Percentiles rank a stretch among this genome's conserved stretches.
phyloP scores from a whole-genome alignment of 1,140 invertebrate species.

The Nephotettix cincticeps region DNA sequence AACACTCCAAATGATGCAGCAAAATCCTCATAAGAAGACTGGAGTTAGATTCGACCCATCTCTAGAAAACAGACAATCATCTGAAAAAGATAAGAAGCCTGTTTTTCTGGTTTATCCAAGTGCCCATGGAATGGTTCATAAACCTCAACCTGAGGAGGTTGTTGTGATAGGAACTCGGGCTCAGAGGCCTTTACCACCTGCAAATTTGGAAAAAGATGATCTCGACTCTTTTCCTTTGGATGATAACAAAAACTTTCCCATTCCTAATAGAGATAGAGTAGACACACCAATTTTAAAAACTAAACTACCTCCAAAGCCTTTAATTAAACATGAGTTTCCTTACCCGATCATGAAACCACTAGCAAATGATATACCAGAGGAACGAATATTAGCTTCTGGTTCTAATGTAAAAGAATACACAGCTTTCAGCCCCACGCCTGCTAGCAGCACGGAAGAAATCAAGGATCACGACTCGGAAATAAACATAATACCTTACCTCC shows the following conservation, averaged over 20 bases:
- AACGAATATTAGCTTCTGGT: conserved; percentile 27
- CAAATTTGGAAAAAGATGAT: conserved; percentile 47
- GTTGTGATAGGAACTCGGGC: conserved; percentile 58
- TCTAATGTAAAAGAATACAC: conserved; percentile 37
- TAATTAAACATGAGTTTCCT: conserved; percentile 42
- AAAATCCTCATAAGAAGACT: conserved; percentile 36
- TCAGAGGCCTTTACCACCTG: conserved; percentile 55
- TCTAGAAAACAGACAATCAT: conserved; percentile 25
- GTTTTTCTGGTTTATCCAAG: conserved; percentile 64
- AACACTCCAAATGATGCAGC: conserved; percentile 66
- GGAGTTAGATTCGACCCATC: conserved; percentile 24
- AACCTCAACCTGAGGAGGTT: conserved; percentile 49
- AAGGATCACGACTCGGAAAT: conserved; percentile 38
- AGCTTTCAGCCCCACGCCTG: conserved; percentile 40
- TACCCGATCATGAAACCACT: conserved; percentile 40
- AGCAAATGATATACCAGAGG: conserved; percentile 24
- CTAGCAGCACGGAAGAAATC: conserved; percentile 35
- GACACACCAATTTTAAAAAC: conserved; percentile 51
- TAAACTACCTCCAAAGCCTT: conserved; percentile 46
- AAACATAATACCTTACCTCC: conserved; percentile 52
- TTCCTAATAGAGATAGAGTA: conserved; percentile 47
- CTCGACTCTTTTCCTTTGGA: conserved; percentile 47
- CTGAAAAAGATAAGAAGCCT: conserved; percentile 40
- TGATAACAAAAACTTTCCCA: conserved; percentile 50
- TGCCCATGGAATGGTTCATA: conserved; percentile 46